Evolutionary conservation across 2,113 vertebrate species (phyloP).

Genomic region (Gnathonemus longibarbis): DNA sequence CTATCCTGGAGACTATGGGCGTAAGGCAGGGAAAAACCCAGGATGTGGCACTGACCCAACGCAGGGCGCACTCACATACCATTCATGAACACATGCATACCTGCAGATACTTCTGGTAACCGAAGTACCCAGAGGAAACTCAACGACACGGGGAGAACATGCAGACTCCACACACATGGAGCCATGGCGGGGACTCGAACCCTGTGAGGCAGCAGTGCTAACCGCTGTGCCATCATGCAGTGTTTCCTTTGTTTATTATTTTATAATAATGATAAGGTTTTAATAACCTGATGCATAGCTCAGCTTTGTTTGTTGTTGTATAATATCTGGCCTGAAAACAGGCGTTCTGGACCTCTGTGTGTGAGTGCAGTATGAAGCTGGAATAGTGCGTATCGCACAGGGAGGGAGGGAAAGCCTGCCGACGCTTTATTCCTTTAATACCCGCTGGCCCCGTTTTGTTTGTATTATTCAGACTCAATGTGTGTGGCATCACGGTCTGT

Average conservation of each 20-base stretch:
- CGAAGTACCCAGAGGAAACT: background rate
- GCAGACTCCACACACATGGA: background rate
- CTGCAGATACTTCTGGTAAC: background rate
- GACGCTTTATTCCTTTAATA: background rate
- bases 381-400: background rate
- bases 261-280: background rate
- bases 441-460: background rate
- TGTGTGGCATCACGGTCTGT: background rate
- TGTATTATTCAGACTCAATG: background rate
- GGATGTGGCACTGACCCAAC: background rate
- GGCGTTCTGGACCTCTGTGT: background rate
- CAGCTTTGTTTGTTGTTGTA: background rate
- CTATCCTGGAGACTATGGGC: background rate
- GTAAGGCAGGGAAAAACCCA: background rate
- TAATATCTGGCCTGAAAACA: conserved; percentile 29
- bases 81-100: background rate
- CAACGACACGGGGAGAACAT: background rate
- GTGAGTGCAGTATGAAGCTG: background rate
- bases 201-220: background rate
- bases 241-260: background rate
- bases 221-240: background rate
- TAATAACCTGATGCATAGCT: background rate
- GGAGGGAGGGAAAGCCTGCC: background rate
- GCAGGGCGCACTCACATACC: background rate
- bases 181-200: background rate